Conservation (phyloP, 1,140 invertebrate species). For the Muscidifurax raptorellus region DNA sequence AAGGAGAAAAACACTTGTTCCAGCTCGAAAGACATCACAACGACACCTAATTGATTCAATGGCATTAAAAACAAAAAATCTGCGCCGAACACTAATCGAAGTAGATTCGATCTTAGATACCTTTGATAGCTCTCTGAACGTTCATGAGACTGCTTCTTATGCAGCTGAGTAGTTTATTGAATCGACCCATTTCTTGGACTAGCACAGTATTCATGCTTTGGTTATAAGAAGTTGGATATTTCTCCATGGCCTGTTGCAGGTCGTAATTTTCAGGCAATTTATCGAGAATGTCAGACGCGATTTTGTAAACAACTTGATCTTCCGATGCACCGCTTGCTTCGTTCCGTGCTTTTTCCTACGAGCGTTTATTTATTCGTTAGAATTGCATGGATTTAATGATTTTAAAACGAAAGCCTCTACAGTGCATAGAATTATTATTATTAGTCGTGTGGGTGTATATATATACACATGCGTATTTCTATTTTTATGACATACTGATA, state of each 20-base stretch:
- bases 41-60: slow-evolving; percentile 78
- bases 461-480: too few species aligned
- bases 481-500: too few species aligned
- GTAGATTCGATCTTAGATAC: slow-evolving; percentile 72
- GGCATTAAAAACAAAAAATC: neutral
- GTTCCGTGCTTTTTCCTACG: slow-evolving; percentile 68
- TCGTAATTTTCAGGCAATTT: slow-evolving; percentile 87
- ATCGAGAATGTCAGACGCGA: slow-evolving; percentile 82
- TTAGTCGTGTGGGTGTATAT: too few species aligned
- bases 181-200: slow-evolving; percentile 94
- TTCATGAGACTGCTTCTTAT: slow-evolving; percentile 87
- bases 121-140: slow-evolving; percentile 93
- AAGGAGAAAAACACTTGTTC: slow-evolving; percentile 92
- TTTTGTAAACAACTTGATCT: slow-evolving; percentile 83
- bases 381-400: too few species aligned
- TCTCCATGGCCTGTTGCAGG: slow-evolving; percentile 79
- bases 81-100: neutral
- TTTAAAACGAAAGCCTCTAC: too few species aligned
- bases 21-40: slow-evolving; percentile 90
- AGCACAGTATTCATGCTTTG: slow-evolving; percentile 95
- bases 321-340: slow-evolving; percentile 74
- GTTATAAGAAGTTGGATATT: slow-evolving; percentile 88
- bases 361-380: neutral
- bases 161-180: slow-evolving; percentile 86
- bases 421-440: too few species aligned